Evolutionary conservation across 1,140 invertebrate genomes (phyloP), one percentile per base, ranked within the genome.

Genomic region (Drosophila simulans): DNA sequence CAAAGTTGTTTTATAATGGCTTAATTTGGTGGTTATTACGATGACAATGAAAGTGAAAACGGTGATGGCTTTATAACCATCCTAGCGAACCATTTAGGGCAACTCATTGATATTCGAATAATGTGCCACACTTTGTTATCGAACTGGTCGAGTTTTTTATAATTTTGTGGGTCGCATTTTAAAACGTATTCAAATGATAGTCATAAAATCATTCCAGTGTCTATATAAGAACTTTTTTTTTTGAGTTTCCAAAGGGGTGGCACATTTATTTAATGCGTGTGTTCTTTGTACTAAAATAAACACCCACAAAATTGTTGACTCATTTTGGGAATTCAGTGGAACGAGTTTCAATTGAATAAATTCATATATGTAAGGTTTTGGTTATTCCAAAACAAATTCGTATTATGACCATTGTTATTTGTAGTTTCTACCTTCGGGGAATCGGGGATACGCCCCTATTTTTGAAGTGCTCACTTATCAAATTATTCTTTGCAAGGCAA

Each of bases 101-200:
- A 56, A 34, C 35, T 70, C 52, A 70, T 70, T 70, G 65, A 39
- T 70, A 70, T 70, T 42, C 66, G 4, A 70, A 70, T 10, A 48
- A 56, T 57, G 51, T 57, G 43, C 31, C 46, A 22, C 13, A 31
- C 31, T 52, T 20, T 56, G 34, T 70, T 69, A 69, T 43, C 60
- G 22, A 68, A 65, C 64, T 68, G 65, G 43, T 69, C 51, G 12
- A 69, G 42, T 42, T 70, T 70, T 70, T 56, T 27, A 55, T 69
- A 35, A 39, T 56, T 70, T 55, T 56, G 51, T 48, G 42, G 64
- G 34, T 49, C 68, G 42, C 43, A 40, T 70, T 70, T 70, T 4
- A 57, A 57, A 70, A 57, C 55, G 48, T 42, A 45, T 63, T 54
- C 51, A 71, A 70, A 71, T 71, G 64, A n/a, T 20, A 34, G 17